phyloP scores from a whole-genome alignment of 2,888 invertebrate genomes.

The Cenopis cana region DNA sequence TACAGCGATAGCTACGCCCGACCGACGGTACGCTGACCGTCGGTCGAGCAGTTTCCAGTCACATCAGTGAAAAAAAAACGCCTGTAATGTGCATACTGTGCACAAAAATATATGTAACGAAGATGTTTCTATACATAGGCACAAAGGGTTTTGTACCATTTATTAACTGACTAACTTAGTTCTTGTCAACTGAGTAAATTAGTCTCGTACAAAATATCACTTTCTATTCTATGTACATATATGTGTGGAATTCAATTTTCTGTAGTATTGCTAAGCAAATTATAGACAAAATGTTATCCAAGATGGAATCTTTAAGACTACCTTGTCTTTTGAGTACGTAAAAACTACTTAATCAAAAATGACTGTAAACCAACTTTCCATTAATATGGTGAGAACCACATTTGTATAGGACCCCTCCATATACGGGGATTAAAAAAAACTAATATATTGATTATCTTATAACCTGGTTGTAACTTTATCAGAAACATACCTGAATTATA shows the following conservation, averaged over 20 bases:
- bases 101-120: neutral
- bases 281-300: neutral
- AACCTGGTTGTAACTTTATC: too few relatives aligned
- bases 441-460: too few relatives aligned
- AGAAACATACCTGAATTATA: neutral
- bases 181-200: neutral
- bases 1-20: too few relatives aligned
- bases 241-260: neutral
- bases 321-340: neutral
- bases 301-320: neutral
- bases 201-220: constrained; percentile 10
- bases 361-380: too few relatives aligned
- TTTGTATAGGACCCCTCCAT: too few relatives aligned
- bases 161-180: too few relatives aligned
- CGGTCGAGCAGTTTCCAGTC: too few relatives aligned
- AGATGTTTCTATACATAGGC: neutral
- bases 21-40: too few relatives aligned
- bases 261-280: neutral
- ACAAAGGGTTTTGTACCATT: constrained; percentile 36
- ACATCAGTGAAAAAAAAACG: neutral
- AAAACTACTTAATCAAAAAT: neutral
- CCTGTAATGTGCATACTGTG: neutral
- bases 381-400: too few relatives aligned
- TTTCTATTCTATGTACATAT: neutral
- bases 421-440: too few relatives aligned